A percentile compares a stretch with the other conserved stretches of the same genome.
phyloP scores from a whole-genome alignment of 2,797 vertebrate genomes.

The Mastacembelus armatus region DNA sequence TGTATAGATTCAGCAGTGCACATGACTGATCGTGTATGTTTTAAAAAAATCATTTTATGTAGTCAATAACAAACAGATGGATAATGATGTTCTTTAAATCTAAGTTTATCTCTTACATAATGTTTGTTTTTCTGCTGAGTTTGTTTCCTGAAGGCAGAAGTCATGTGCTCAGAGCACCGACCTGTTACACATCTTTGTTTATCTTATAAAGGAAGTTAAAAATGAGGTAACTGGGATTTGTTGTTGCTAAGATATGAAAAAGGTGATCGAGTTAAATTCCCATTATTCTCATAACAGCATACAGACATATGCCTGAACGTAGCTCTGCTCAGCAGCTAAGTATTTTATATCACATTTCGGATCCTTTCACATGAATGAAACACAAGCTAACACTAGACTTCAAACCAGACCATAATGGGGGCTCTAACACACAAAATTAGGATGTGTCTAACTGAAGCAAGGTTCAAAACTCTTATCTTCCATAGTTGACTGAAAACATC shows the following conservation, averaged over 20 bases:
- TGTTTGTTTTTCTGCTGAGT: neutral
- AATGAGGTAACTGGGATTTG: neutral
- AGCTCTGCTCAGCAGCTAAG: too few species aligned
- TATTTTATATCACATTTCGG: neutral
- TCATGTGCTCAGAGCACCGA: neutral
- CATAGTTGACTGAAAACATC: too few species aligned
- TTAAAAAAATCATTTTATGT: too few species aligned
- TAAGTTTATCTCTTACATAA: neutral
- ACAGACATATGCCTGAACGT: neutral
- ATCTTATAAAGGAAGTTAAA: neutral
- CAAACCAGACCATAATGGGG: neutral
- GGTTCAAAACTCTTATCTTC: neutral
- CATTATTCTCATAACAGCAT: neutral
- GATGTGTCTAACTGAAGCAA: too few species aligned
- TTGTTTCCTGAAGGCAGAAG: neutral
- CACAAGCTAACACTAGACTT: neutral
- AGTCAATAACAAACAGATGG: too few species aligned
- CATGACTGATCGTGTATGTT: neutral
- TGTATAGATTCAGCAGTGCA: neutral
- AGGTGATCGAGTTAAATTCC: neutral
- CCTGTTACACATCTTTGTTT: neutral
- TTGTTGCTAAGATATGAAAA: too few species aligned
- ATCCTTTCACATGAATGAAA: conserved; percentile 4
- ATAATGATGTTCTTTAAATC: neutral
- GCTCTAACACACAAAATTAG: neutral